Evolutionary conservation across 1,140 invertebrate species (phyloP), one percentile per base, ranked within the genome.

Genomic region (Gryon sp.): DNA sequence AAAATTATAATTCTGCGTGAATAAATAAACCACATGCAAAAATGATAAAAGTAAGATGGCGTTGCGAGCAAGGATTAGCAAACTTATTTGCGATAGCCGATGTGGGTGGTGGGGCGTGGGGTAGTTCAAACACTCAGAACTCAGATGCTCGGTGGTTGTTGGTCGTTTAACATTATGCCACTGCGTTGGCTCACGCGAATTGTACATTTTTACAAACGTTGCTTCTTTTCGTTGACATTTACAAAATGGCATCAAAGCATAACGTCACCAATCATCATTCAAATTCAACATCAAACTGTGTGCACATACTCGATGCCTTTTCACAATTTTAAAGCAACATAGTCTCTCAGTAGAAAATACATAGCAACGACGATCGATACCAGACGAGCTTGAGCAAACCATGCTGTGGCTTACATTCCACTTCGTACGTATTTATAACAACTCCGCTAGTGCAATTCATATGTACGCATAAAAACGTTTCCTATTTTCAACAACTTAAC

Each of bases 311-410:
- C 3, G 40, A 9, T 38, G 9, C 19, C 15, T 28, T 15, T 41
- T 32, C 18, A 50, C 3, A 32, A 69, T 69, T n/a, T n/a, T n/a
- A n/a, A n/a, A n/a, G n/a, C n/a, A n/a, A n/a, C n/a, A n/a, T n/a
- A n/a, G n/a, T n/a, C 52, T 57, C 41, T 11, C 7, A 66, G 62
- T 66, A 50, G 16, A 20, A 59, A 48, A 69, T 34, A 38, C 50
- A 50, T 40, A 30, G 63, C 63, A 43, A 66, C 48, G 36, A 55
- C 50, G 65, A 69, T 69, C 65, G 65, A 69, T 69, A 69, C 53
- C 65, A 41, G 65, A 48, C 52, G 53, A 50, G 43, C 65, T 24
- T 34, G 15, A 19, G 15, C 32, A 22, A 48, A 20, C 41, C 24
- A 50, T 41, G 7, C 59, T 69, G 65, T 53, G 52, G 48, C 43